Percentiles rank a stretch among this genome's conserved stretches.
Conservation (phyloP, 2,888 invertebrate species). For the Strigamia crassipes region DNA sequence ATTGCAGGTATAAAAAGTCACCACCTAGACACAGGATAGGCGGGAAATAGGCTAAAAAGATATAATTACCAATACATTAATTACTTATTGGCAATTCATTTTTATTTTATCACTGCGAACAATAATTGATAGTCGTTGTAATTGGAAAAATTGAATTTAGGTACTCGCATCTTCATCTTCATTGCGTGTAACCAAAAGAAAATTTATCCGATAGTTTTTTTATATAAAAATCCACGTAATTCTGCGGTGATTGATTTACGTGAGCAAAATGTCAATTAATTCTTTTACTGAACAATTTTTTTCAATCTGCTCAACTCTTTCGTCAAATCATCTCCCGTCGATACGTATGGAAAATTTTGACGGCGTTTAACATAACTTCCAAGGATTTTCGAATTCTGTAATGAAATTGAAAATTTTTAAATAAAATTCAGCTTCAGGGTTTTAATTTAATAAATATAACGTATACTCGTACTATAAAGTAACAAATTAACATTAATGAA, state of each 20-base stretch:
- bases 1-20: background rate
- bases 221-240: background rate
- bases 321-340: background rate
- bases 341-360: background rate
- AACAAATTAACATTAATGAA: background rate
- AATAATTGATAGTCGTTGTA: background rate
- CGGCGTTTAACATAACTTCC: background rate
- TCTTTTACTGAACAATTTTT: background rate
- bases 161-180: background rate
- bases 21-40: background rate
- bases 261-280: background rate
- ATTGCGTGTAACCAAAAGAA: background rate
- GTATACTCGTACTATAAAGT: background rate
- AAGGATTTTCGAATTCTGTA: background rate
- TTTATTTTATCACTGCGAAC: background rate
- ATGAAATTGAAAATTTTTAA: background rate
- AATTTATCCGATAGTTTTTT: background rate
- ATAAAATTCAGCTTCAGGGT: background rate
- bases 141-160: too few relatives aligned
- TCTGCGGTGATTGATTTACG: background rate
- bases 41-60: background rate
- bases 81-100: background rate
- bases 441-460: too few relatives aligned
- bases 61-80: background rate
- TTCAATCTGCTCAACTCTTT: background rate